Evolutionary conservation across 35 echinoderm and acorn worm species (phyloP).

Genomic region (Strongylocentrotus purpuratus): DNA sequence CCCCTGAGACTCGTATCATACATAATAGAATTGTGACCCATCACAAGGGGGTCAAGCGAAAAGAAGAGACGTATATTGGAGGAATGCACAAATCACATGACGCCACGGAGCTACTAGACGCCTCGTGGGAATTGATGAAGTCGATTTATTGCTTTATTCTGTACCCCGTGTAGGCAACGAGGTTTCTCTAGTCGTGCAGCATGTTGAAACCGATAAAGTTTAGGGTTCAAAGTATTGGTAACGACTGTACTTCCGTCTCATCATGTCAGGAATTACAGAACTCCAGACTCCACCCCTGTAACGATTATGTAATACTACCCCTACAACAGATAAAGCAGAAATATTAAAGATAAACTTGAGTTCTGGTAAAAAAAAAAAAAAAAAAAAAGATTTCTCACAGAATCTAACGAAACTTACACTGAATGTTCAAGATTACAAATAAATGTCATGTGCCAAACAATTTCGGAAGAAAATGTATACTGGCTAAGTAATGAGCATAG

Average conservation of each 20-base stretch:
- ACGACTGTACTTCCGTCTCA: neutral
- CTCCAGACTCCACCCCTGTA: neutral
- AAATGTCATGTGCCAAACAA: no score
- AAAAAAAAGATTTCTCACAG: no score
- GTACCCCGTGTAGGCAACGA: neutral
- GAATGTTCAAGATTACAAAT: no score
- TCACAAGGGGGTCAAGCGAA: constrained; percentile 33
- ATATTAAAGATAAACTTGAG: no score
- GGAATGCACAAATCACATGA: constrained; percentile 30
- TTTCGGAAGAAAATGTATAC: no score
- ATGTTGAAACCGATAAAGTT: neutral
- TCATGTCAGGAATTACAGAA: neutral
- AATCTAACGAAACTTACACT: no score
- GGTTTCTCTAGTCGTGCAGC: neutral
- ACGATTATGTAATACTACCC: neutral
- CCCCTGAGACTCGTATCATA: constrained; percentile 30
- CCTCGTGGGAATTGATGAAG: neutral
- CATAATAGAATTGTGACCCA: constrained; percentile 40
- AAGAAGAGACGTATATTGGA: neutral
- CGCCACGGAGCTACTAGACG: neutral
- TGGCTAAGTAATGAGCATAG: no score
- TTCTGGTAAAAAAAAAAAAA: no score
- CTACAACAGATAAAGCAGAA: neutral
- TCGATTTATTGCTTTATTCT: neutral
- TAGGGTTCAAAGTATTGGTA: neutral